A percentile compares a stretch with the other conserved stretches of the same genome.
Conservation (phyloP, 2,888 invertebrate species). For the Sturmia bella region DNA sequence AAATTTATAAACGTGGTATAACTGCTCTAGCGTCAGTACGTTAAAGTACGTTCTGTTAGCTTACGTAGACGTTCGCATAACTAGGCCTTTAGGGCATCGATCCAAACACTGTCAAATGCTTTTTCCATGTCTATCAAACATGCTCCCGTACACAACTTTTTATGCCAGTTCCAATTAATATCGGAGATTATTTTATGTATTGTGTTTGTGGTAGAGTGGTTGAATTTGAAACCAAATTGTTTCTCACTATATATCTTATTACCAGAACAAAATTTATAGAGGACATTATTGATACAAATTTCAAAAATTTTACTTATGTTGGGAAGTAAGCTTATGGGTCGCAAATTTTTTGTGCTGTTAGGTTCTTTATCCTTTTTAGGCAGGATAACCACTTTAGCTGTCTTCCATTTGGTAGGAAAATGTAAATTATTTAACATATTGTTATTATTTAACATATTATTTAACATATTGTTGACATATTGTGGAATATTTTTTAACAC, state of each 20-base stretch:
- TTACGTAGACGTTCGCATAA: too few species aligned
- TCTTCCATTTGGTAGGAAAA: constrained; percentile 12
- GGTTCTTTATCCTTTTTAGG: constrained; percentile 21
- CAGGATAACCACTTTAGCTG: constrained; percentile 6
- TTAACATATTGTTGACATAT: too few species aligned
- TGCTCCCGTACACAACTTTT: constrained; percentile 9
- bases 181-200: not conserved
- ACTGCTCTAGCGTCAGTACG: too few species aligned
- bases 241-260: constrained; percentile 2
- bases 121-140: constrained; percentile 19
- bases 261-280: not conserved
- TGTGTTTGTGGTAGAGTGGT: not conserved
- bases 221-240: constrained; percentile 22
- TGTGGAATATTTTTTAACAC: too few species aligned
- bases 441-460: too few species aligned
- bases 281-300: not conserved
- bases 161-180: constrained; percentile 24
- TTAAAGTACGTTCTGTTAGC: too few species aligned
- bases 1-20: too few species aligned
- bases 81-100: too few species aligned
- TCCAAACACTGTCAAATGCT: too few species aligned
- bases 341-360: not conserved
- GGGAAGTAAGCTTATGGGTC: too few species aligned
- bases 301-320: constrained; percentile 23
- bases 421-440: not conserved